Evolutionary conservation across 2,113 vertebrate genomes (phyloP).

Genomic region (Petaurus breviceps): DNA sequence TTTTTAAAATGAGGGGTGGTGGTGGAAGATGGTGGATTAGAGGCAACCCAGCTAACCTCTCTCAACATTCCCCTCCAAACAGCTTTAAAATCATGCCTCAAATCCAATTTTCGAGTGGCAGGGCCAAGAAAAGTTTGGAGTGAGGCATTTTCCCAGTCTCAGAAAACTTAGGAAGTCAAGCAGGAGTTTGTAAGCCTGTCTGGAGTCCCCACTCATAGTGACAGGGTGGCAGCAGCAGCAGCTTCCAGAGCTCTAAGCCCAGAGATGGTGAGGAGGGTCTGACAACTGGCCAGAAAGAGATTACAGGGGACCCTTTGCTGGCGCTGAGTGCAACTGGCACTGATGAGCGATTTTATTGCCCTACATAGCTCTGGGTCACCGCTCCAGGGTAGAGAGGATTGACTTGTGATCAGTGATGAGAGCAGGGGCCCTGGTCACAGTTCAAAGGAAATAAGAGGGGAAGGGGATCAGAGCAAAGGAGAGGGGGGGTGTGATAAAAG

Average conservation of each 20-base stretch:
- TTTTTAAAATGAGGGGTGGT: not conserved
- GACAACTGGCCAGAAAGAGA: not conserved
- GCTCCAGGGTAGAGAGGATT: not conserved
- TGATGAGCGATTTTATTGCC: not conserved
- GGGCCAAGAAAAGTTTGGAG: not conserved
- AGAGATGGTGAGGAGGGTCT: not conserved
- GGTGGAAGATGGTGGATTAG: too few relatives aligned
- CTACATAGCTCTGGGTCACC: not conserved
- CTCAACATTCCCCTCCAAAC: too few relatives aligned
- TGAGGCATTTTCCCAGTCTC: not conserved
- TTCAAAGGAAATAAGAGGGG: not conserved
- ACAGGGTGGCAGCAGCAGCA: too few relatives aligned
- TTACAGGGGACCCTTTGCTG: too few relatives aligned
- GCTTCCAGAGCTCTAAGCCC: not conserved
- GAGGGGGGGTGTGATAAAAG: not conserved
- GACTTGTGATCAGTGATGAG: not conserved
- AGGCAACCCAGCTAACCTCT: too few relatives aligned
- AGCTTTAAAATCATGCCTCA: too few relatives aligned
- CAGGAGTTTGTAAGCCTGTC: not conserved
- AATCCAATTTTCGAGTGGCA: too few relatives aligned
- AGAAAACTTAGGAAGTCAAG: too few relatives aligned
- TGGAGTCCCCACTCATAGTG: not conserved
- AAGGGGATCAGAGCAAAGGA: not conserved
- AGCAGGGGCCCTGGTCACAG: not conserved
- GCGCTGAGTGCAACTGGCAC: not conserved